These are phyloP conservation scores for Dendrocopos noguchii DNA, from an alignment of 2,113 vertebrate genomes.

Conservation along the genomic window DNA sequence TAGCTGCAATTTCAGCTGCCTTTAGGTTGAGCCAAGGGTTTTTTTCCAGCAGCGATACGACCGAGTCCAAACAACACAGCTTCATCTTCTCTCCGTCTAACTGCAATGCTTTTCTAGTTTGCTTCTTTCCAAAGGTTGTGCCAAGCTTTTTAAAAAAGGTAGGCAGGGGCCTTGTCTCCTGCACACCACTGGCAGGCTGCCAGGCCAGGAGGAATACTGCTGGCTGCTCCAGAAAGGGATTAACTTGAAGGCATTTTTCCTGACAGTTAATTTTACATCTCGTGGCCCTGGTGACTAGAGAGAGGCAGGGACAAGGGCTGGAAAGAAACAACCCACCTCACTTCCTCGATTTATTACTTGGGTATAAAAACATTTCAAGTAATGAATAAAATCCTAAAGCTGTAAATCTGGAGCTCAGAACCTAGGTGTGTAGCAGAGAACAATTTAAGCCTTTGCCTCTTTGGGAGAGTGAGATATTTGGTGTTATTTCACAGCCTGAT, in stretches of 20 bases:
- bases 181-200: slow-evolving; percentile 61
- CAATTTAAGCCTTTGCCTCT: slow-evolving; percentile 66
- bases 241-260: slow-evolving; percentile 68
- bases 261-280: slow-evolving; percentile 72
- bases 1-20: slow-evolving; percentile 1
- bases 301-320: not conserved
- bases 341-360: slow-evolving; percentile 57
- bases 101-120: slow-evolving; percentile 73
- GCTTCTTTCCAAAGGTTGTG: slow-evolving; percentile 76
- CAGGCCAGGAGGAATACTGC: slow-evolving; percentile 45
- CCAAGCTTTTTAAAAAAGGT: slow-evolving; percentile 75
- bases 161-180: slow-evolving; percentile 68
- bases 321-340: too few species aligned
- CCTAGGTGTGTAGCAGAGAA: slow-evolving; percentile 56
- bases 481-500: slow-evolving; percentile 67
- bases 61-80: slow-evolving; percentile 50
- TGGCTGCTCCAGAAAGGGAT: slow-evolving; percentile 65
- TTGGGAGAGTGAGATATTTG: slow-evolving; percentile 63
- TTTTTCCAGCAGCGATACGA: not conserved
- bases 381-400: slow-evolving; percentile 81
- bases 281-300: slow-evolving; percentile 55
- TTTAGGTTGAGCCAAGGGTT: slow-evolving; percentile 18
- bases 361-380: slow-evolving; percentile 74
- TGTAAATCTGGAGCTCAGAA: slow-evolving; percentile 72
- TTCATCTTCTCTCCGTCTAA: slow-evolving; percentile 67